Base-by-base conservation (phyloP, 2,888 invertebrate species). In the Netelia melanura region DNA sequence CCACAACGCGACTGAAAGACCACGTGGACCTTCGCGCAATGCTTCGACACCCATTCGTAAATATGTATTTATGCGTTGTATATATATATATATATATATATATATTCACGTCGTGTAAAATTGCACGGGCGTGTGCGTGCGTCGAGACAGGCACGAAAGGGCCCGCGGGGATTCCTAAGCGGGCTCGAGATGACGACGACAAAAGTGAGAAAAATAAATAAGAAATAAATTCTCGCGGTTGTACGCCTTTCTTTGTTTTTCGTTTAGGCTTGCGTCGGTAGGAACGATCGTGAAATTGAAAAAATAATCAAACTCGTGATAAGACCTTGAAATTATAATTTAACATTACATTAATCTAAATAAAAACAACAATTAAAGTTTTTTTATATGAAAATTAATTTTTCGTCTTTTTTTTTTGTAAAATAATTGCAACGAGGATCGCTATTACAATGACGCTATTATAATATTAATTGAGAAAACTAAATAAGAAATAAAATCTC, bases 21-120 rank as follows among this genome's bases (percentile, higher is more conserved):
- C 91, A 91, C 91, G 91, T 91, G 91, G 91, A 90, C 88, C 88
- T 88, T 87, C 86, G 70, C 85, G 84, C 88, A 85, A 85, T 88
- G 83, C 86, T 79, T 84, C 86, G 86, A 88, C 86, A 84, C 81
- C 76, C 72, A 82, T 83, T 87, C 85, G 86, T 88, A 87, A 87
- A 86, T 87, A 88, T 86, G 87, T 87, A 88, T 87, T 89, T 88
- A 87, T 86, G 78, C 58, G 77, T 52, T 78, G 58, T 83, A 74
- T 44, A 65, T 43, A 67, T 52, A 38, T 21, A 77, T 30, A 17
- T 17, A 17, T 17, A 17, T 17, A 17, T 17, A 17, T 17, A 71
- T 48, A 48, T 14, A 48, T 14, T 10, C 58, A 21, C 56, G 25
- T 67, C 64, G 64, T 17, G 17, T 61, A 70, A 11, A 14, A n/a